Evolutionary conservation across 2,888 invertebrate genomes (phyloP).

Genomic region (Microchrysa polita): DNA sequence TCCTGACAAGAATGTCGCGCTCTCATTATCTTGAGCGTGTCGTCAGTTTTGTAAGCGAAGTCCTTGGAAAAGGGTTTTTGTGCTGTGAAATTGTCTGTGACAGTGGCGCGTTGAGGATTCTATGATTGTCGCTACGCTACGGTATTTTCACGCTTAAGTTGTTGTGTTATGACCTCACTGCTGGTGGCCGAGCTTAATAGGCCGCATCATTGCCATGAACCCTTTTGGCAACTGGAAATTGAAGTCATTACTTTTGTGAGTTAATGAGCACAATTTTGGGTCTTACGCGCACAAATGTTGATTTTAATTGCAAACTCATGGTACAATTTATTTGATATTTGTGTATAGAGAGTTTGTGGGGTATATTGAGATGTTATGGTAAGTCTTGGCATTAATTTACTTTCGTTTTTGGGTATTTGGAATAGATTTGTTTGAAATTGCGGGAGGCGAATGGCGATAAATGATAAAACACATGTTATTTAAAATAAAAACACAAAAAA

Average conservation of each 20-base stretch:
- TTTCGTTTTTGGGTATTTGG: too few species aligned
- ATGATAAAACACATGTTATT: too few species aligned
- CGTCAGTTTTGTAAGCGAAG: slow-evolving; percentile 33
- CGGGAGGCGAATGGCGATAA: too few species aligned
- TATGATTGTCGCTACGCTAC: slow-evolving; percentile 12
- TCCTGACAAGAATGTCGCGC: slow-evolving; percentile 18
- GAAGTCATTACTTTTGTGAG: slow-evolving; percentile 48
- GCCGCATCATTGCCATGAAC: slow-evolving; percentile 26
- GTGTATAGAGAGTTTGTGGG: not conserved
- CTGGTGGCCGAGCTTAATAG: slow-evolving; percentile 31
- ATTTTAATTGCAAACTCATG: slow-evolving; percentile 44
- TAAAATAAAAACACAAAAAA: too few species aligned
- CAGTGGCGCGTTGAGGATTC: not conserved
- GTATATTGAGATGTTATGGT: not conserved
- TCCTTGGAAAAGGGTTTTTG: slow-evolving; percentile 24
- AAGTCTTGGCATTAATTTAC: too few species aligned
- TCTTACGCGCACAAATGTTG: slow-evolving; percentile 23
- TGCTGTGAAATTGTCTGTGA: slow-evolving; percentile 26
- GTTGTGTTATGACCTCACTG: slow-evolving; percentile 47
- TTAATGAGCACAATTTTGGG: slow-evolving; percentile 7
- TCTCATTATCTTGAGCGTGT: not conserved
- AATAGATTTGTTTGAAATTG: too few species aligned
- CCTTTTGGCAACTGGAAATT: slow-evolving; percentile 44
- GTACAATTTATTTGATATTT: slow-evolving; percentile 28
- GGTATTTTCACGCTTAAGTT: slow-evolving; percentile 49